Base-by-base conservation (phyloP, 2,797 vertebrate species). In the Champsocephalus gunnari region DNA sequence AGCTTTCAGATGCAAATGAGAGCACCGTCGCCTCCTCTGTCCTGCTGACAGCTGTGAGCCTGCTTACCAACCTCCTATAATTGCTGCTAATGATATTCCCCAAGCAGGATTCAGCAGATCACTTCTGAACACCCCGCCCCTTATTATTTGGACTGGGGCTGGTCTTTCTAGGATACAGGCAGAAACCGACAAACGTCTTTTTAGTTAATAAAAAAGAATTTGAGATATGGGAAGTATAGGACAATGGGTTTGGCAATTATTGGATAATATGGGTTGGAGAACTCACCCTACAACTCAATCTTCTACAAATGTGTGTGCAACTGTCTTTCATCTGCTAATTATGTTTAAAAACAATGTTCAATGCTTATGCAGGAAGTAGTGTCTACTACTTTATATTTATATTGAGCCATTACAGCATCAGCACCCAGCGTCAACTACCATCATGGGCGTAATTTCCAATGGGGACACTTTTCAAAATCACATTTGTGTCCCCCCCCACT, bases 1-100 rank as follows among this genome's bases (percentile, higher is more conserved):
- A 84, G 91, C 92, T 92, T 92, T 93, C 89, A 91, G 24, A 92
- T 92, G 92, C 87, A 91, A 93, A 93, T 93, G 85, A 90, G 84
- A 77, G 77, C 73, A 69, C 70, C 65, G 77, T 83, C 75, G 83
- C 90, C 79, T 81, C 75, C 80, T 86, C 82, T 87, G 72, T 87
- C 87, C 84, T 74, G 59, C 88, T 91, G 92, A 89, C 92, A 91
- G 92, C 90, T 91, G 90, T 71, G 77, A 84, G 79, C 82, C 74
- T 50, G 85, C 87, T 87, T 85, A 88, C 84, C 81, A 85, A 75
- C 86, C 86, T 87, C 79, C 88, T 66, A 85, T 93, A 92, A 93
- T 93, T 90, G 83, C 87, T 80, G 72, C 84, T 92, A 92, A 93
- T 92, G 86, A 90, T 92, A 86, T 90, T 92, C 90, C 87, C 90